phyloP scores from a whole-genome alignment of 2,888 invertebrate species.

The Ophion obscuratus region DNA sequence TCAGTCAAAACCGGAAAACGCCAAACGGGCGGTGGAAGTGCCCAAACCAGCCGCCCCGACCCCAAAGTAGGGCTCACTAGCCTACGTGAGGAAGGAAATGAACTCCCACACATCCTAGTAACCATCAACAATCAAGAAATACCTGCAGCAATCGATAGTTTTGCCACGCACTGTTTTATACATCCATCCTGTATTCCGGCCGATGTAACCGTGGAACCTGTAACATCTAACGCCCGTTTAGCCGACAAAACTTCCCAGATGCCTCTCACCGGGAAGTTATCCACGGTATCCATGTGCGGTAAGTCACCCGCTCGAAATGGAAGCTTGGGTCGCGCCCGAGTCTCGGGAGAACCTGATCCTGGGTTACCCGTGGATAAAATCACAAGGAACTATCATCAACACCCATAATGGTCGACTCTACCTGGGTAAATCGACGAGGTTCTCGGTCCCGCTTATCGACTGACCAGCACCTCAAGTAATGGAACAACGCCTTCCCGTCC shows the following conservation, averaged over 20 bases:
- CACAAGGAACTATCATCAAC: neutral
- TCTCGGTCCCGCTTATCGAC: too few species aligned
- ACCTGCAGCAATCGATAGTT: conserved; percentile 22
- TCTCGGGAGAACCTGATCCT: neutral
- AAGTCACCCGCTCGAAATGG: neutral
- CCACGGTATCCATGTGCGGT: neutral
- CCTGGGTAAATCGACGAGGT: too few species aligned
- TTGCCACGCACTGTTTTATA: conserved; percentile 15
- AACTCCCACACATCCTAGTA: conserved; percentile 29
- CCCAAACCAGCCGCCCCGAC: conserved; percentile 2
- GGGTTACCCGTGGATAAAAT: neutral
- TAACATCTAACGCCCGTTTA: neutral
- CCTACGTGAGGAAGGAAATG: neutral
- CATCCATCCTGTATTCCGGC: neutral
- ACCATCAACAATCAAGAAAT: neutral
- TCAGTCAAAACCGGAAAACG: neutral
- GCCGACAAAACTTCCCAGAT: neutral
- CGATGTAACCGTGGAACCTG: neutral
- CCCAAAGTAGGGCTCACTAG: conserved; percentile 21
- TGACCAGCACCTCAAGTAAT: too few species aligned
- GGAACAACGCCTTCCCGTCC: too few species aligned
- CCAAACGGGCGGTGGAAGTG: conserved; percentile 13
- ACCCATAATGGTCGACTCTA: too few species aligned
- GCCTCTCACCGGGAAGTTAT: neutral
- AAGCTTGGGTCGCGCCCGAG: conserved; percentile 32